A percentile compares a stretch with the other conserved stretches of the same genome.
Conservation (phyloP, 2,797 vertebrate species). For the Hyperoplus immaculatus region DNA sequence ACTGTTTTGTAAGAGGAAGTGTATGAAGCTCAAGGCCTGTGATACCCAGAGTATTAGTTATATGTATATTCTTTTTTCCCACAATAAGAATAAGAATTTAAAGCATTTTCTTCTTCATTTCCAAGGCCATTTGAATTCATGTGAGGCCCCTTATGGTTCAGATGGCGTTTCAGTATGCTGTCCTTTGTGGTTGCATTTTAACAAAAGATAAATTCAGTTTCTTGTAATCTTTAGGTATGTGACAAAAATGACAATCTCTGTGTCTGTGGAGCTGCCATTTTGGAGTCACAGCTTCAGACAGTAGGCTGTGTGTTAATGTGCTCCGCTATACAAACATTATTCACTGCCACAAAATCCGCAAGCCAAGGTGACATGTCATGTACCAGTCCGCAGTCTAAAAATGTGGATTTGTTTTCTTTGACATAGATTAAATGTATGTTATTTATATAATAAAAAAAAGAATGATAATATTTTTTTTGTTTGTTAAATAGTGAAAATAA, state of each 20-base stretch:
- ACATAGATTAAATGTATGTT: background rate
- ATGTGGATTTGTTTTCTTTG: background rate
- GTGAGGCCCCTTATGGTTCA: no score
- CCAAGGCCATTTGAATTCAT: no score
- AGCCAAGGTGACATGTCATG: background rate
- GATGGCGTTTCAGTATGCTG: no score
- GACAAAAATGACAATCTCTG: constrained; percentile 7
- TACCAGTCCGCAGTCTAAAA: background rate
- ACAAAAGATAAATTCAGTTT: background rate
- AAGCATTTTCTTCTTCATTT: no score
- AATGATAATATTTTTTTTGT: background rate
- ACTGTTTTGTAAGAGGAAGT: constrained; percentile 16
- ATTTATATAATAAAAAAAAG: no score
- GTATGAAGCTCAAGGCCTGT: constrained; percentile 6
- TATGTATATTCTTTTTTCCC: no score
- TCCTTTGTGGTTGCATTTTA: background rate
- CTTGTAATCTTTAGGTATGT: background rate
- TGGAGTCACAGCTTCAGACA: constrained; percentile 29
- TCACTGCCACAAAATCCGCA: constrained; percentile 16
- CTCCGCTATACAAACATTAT: constrained; percentile 38
- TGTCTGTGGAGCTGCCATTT: constrained; percentile 30
- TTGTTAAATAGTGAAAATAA: background rate
- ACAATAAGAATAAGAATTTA: no score
- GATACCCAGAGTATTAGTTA: background rate
- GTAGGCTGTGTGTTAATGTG: constrained; percentile 44